Evolutionary conservation across 2,888 invertebrate species (phyloP).

Genomic region (Agonopterix arenella): DNA sequence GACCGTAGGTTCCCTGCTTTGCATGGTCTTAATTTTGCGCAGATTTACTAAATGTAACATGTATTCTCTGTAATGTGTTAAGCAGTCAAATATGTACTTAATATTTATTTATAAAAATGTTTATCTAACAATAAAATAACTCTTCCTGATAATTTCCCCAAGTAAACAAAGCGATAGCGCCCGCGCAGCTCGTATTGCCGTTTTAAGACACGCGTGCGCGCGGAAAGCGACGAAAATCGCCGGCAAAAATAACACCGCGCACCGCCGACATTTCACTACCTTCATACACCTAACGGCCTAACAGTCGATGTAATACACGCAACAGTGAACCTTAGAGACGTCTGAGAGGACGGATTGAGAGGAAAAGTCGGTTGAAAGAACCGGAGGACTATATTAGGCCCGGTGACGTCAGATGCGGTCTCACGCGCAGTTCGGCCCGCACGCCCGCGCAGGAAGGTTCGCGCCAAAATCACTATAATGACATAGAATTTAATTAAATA

Average conservation of each 20-base stretch:
- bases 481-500: neutral
- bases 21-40: too few relatives aligned
- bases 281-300: too few relatives aligned
- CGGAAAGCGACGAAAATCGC: constrained; percentile 60
- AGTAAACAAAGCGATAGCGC: constrained; percentile 47
- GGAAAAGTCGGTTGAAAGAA: constrained; percentile 28
- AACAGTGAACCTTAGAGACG: neutral
- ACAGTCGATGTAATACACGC: too few relatives aligned
- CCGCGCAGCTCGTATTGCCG: constrained; percentile 51
- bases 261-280: constrained; percentile 47
- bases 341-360: constrained; percentile 3
- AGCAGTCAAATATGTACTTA: too few relatives aligned
- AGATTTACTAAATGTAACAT: too few relatives aligned
- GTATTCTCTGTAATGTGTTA: too few relatives aligned
- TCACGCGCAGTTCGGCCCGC: constrained; percentile 60
- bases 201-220: constrained; percentile 63
- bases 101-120: too few relatives aligned
- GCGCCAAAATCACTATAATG: constrained; percentile 7
- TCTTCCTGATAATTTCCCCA: too few relatives aligned
- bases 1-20: too few relatives aligned
- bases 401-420: constrained; percentile 50
- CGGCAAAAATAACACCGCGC: constrained; percentile 69
- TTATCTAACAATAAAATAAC: too few relatives aligned
- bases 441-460: constrained; percentile 33
- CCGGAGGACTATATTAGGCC: constrained; percentile 55